Percentiles rank a stretch among this genome's conserved stretches.
phyloP scores from a whole-genome alignment of 2,797 vertebrate species.

The Lutjanus argentimaculatus region DNA sequence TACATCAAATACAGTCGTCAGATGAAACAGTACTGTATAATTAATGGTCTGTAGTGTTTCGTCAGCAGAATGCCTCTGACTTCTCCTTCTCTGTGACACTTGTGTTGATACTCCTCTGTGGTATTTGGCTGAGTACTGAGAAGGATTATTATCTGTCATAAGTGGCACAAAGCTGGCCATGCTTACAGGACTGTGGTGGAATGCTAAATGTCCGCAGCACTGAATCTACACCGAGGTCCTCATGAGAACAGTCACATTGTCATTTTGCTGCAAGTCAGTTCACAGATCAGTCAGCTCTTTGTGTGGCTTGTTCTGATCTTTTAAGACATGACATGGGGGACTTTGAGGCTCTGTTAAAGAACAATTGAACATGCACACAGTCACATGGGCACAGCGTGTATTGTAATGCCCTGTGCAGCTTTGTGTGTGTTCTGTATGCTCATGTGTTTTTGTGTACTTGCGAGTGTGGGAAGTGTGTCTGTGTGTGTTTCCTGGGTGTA shows the following conservation, averaged over 20 bases:
- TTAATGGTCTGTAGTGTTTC: background rate
- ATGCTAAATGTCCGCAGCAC: slow-evolving; percentile 48
- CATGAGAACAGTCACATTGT: slow-evolving; percentile 51
- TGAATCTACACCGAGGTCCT: slow-evolving; percentile 22
- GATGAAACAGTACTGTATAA: background rate
- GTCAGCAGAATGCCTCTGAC: background rate
- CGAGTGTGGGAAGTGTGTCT: slow-evolving; percentile 28
- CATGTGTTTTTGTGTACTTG: slow-evolving; percentile 3
- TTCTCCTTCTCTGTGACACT: slow-evolving; percentile 4
- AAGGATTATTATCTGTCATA: slow-evolving; percentile 35
- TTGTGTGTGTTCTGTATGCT: slow-evolving; percentile 22
- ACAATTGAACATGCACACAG: slow-evolving; percentile 38
- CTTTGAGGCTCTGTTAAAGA: slow-evolving; percentile 37
- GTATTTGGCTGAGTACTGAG: slow-evolving; percentile 26
- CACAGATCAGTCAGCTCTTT: slow-evolving; percentile 39
- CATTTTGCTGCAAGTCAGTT: slow-evolving; percentile 23
- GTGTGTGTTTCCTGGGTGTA: slow-evolving; percentile 47
- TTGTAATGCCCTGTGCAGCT: slow-evolving; percentile 25
- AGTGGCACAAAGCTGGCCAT: slow-evolving; percentile 52
- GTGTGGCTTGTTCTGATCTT: slow-evolving; percentile 53
- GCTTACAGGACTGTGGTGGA: slow-evolving; percentile 25
- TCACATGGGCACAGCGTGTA: slow-evolving; percentile 20
- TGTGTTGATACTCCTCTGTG: slow-evolving; percentile 28
- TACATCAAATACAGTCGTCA: background rate
- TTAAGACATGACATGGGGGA: slow-evolving; percentile 30